A percentile compares a stretch with the other conserved stretches of the same genome.
phyloP scores from a whole-genome alignment of 2,888 invertebrate species.

The Eupithecia vulgata region DNA sequence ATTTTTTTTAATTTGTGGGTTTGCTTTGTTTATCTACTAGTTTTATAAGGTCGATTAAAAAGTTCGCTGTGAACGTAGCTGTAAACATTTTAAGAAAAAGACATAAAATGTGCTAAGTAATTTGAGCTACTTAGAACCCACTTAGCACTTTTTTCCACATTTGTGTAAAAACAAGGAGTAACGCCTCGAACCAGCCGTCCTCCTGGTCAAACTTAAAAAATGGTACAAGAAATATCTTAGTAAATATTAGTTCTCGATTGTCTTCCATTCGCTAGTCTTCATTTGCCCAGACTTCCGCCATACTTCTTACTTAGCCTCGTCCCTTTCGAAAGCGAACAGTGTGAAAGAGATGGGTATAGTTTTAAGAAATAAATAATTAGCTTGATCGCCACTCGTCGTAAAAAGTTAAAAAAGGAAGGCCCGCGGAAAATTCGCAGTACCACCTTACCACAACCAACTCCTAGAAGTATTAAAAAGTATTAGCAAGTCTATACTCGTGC shows the following conservation, averaged over 20 bases:
- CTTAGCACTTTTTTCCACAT: conserved; percentile 36
- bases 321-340: conserved; percentile 27
- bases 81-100: not conserved
- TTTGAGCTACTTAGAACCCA: conserved; percentile 17
- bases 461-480: conserved; percentile 54
- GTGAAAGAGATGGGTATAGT: conserved; percentile 34
- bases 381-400: conserved; percentile 40
- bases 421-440: conserved; percentile 51
- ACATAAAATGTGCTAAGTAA: not conserved
- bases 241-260: not conserved
- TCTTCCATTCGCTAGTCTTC: conserved; percentile 10
- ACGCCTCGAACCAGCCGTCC: conserved; percentile 10
- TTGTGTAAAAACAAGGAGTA: conserved; percentile 15
- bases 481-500: conserved; percentile 45
- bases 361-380: conserved; percentile 49
- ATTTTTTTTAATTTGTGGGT: not conserved
- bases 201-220: not conserved
- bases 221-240: not conserved
- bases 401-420: conserved; percentile 41
- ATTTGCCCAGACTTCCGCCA: conserved; percentile 27
- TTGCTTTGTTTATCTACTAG: not conserved
- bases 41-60: not conserved
- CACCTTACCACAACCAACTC: conserved; percentile 44
- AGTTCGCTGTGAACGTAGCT: too few relatives aligned
- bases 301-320: conserved; percentile 16